These are phyloP conservation scores for Leptinotarsa tumamoca DNA, from an alignment of 2,888 invertebrate species.

Conservation along the genomic window DNA sequence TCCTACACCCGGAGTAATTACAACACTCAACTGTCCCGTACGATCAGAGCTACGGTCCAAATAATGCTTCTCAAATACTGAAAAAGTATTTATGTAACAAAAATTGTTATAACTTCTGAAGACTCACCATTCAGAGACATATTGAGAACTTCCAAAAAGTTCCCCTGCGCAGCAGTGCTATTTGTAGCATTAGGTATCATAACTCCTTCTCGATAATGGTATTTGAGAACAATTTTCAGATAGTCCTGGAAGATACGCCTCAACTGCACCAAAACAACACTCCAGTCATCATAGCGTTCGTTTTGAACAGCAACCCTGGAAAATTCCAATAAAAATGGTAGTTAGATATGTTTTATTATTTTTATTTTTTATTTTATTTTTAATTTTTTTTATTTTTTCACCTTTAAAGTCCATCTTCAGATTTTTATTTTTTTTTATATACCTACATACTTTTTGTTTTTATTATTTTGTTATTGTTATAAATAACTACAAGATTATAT, in stretches of 20 bases:
- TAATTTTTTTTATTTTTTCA: no score
- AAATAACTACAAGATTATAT: no score
- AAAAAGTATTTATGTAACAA: slow-evolving; percentile 6
- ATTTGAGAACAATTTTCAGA: slow-evolving; percentile 86
- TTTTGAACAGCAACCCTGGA: slow-evolving; percentile 93
- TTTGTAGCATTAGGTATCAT: slow-evolving; percentile 84
- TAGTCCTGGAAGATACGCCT: slow-evolving; percentile 91
- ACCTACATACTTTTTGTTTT: no score
- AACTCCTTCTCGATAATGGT: slow-evolving; percentile 81
- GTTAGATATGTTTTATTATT: not conserved
- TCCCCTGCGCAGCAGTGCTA: slow-evolving; percentile 94
- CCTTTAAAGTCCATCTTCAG: no score
- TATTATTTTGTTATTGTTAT: no score
- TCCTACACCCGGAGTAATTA: slow-evolving; percentile 98
- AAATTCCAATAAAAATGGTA: slow-evolving; percentile 17
- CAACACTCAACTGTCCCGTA: slow-evolving; percentile 97
- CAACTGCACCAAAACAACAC: slow-evolving; percentile 86
- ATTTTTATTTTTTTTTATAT: no score
- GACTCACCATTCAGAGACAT: slow-evolving; percentile 92
- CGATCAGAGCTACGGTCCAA: slow-evolving; percentile 97
- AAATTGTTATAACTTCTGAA: not conserved
- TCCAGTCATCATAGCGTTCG: slow-evolving; percentile 98
- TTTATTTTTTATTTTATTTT: no score
- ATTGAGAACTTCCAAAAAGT: slow-evolving; percentile 98
- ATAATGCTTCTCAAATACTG: slow-evolving; percentile 98